Base-by-base conservation (phyloP, 2,113 vertebrate genomes). In the Muntiacus reevesi region DNA sequence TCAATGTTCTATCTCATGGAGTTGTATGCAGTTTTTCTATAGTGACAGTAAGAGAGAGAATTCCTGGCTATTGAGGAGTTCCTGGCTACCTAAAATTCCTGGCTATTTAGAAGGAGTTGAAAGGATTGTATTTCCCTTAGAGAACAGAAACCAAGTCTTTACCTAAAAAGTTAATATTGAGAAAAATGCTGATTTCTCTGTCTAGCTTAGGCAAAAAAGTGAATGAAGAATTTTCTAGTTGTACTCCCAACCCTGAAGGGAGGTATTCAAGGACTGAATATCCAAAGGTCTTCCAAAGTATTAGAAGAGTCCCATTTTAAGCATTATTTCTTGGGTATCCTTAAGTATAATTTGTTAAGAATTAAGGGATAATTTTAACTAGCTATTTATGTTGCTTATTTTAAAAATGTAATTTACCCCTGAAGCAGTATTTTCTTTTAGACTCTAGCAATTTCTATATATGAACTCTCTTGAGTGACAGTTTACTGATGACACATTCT, bases 401-500 rank as follows among this genome's bases (percentile, higher is more conserved):
- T 98, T 87, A 5, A 79, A 94, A 95, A 94, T 96, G 10, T 76
- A 94, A 86, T 76, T 90, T 92, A 83, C 16, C 16, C 16, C 25
- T 87, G 13, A 79, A 11, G 36, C 30, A 78, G 7, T 96, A 74
- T 97, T 96, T 92, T 82, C 6, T 83, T 3, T 93, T 94, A 88
- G 60, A 4, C 8, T 93, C 19, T 40, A 96, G 36, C 27, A 96
- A 15, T 91, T 87, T 92, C 45, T 92, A 5, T 62, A 9, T 67
- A 12, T 85, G 60, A 82, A 86, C 33, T 97, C 67, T 78, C 25
- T 92, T 76, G 43, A 94, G 59, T 13, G 21, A 62, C 25, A 93
- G 59, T 91, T 97, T 97, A 98, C 28, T 85, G 59, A 93, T 86
- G 12, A 88, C 21, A 25, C 16, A 11, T 95, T 90, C 45, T 96